A percentile compares a stretch with the other conserved stretches of the same genome.
phyloP scores from a whole-genome alignment of 2,888 invertebrate species.

The Drosophila cognata region DNA sequence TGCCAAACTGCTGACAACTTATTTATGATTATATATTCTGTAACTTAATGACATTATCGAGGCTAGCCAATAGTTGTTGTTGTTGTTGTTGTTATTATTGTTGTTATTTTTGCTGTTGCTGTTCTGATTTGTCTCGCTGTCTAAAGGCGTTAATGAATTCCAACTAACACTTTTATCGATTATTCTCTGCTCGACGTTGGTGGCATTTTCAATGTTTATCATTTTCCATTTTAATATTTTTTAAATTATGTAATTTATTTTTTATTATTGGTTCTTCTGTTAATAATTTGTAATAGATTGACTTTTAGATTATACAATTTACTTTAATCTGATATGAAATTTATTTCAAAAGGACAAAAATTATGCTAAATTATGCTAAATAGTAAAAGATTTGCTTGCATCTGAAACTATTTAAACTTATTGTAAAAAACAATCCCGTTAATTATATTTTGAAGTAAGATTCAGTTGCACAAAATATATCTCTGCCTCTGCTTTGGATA shows the following conservation, averaged over 20 bases:
- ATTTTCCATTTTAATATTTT: background rate
- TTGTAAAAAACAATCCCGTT: background rate
- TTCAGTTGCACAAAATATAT: background rate
- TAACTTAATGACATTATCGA: constrained; percentile 48
- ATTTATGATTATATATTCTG: constrained; percentile 63
- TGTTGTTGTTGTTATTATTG: background rate
- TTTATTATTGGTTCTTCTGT: background rate
- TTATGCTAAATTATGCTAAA: background rate
- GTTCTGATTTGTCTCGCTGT: constrained; percentile 29
- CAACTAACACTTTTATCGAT: constrained; percentile 33
- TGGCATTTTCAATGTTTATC: constrained; percentile 20
- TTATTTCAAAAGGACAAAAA: background rate
- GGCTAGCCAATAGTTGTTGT: constrained; percentile 21
- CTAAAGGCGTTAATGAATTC: constrained; percentile 66
- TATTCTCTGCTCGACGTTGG: constrained; percentile 27
- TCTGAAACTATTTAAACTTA: background rate
- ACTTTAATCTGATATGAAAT: background rate
- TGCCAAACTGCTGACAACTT: constrained; percentile 82
- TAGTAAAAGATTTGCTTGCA: background rate
- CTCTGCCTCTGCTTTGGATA: background rate
- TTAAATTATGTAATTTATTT: background rate
- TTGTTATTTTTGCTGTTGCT: background rate
- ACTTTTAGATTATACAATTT: background rate
- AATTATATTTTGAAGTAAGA: background rate
- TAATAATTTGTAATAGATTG: background rate